phyloP scores from a whole-genome alignment of 2,113 vertebrate species.

The Spheniscus mendiculus region DNA sequence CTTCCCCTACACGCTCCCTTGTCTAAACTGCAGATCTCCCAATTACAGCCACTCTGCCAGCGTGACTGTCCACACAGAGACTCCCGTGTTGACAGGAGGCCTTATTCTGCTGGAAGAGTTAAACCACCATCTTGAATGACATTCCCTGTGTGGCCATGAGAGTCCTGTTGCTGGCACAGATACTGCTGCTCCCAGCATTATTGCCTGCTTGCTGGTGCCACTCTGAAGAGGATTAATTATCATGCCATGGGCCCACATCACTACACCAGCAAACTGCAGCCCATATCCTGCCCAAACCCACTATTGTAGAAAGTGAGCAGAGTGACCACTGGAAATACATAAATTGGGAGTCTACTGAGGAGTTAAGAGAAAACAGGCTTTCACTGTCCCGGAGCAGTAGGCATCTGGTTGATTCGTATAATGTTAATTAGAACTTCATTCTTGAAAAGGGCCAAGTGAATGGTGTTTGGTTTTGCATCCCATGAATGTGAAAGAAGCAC shows the following conservation, averaged over 20 bases:
- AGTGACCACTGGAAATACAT: not conserved
- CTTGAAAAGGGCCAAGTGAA: not conserved
- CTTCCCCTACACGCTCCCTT: not conserved
- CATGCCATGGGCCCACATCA: not conserved
- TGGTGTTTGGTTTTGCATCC: not conserved
- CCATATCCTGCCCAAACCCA: not conserved
- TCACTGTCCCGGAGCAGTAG: not conserved
- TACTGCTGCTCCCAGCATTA: not conserved
- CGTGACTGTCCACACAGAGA: not conserved
- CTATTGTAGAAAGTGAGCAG: not conserved
- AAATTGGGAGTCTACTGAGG: accelerated
- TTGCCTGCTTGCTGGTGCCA: not conserved
- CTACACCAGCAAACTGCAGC: not conserved
- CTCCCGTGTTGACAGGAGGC: not conserved
- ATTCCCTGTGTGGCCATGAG: not conserved
- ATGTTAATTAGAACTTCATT: not conserved
- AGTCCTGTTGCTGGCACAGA: not conserved
- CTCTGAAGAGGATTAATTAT: not conserved
- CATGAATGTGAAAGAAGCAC: not conserved
- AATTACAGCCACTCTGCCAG: not conserved
- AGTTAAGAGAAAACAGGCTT: not conserved
- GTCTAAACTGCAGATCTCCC: not conserved
- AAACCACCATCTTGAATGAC: not conserved
- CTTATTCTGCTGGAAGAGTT: not conserved
- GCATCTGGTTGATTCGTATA: not conserved